Evolutionary conservation across 37 sponge, comb jelly and placozoan species (phyloP).

Genomic region (Spongilla lacustris): DNA sequence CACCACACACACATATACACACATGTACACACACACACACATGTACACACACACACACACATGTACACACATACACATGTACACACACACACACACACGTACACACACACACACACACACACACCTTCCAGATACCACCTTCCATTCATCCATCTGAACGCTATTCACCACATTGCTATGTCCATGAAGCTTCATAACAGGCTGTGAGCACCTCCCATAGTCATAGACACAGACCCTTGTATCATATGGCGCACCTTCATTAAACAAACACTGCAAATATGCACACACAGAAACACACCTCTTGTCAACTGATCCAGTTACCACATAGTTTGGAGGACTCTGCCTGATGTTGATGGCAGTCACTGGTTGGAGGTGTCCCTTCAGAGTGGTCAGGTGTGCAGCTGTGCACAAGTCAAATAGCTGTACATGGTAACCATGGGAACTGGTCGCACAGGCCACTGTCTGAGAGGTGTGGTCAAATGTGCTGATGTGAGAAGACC

Average conservation of each 20-base stretch:
- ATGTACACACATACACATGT: neutral
- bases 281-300: conserved; percentile 25
- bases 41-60: neutral
- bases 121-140: conserved; percentile 81
- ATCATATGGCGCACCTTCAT: neutral
- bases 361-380: conserved; percentile 32
- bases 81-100: neutral
- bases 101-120: neutral
- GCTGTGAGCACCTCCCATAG: conserved; percentile 7
- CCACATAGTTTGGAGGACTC: conserved; percentile 26
- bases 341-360: conserved; percentile 22
- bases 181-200: conserved; percentile 44
- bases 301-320: conserved; percentile 59
- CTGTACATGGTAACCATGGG: conserved; percentile 54
- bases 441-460: conserved; percentile 58
- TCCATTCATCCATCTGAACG: conserved; percentile 85
- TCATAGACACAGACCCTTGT: conserved; percentile 68
- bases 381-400: conserved; percentile 9
- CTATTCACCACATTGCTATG: conserved; percentile 37
- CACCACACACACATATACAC: no score
- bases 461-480: conserved; percentile 11
- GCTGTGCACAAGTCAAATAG: conserved; percentile 47
- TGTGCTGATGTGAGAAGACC: conserved; percentile 37
- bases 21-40: neutral
- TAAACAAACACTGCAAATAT: conserved; percentile 21